These are phyloP conservation scores for Acestrorhynchus altus DNA, from an alignment of 2,797 vertebrate genomes.

Conservation along the genomic window DNA sequence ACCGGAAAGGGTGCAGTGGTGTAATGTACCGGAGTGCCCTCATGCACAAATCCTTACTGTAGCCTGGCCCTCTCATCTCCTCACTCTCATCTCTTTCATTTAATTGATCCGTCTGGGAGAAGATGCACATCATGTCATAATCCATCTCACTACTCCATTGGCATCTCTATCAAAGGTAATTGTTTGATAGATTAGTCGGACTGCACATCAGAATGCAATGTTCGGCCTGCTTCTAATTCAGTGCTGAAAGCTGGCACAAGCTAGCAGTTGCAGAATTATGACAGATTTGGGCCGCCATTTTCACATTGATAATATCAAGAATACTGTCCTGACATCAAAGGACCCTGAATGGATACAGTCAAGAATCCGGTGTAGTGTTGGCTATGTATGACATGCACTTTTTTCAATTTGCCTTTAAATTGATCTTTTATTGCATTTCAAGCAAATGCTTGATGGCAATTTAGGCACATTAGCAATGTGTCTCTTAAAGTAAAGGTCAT, in stretches of 20 bases:
- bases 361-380: too few relatives aligned
- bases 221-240: conserved; percentile 11
- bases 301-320: conserved; percentile 18
- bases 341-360: neutral
- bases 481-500: too few relatives aligned
- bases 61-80: conserved; percentile 17
- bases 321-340: neutral
- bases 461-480: neutral
- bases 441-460: neutral
- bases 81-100: conserved; percentile 43
- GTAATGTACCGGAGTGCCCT: conserved; percentile 22
- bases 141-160: conserved; percentile 37
- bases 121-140: conserved; percentile 26
- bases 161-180: conserved; percentile 45
- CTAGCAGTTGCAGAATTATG: neutral
- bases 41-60: neutral
- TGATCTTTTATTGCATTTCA: neutral
- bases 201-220: conserved; percentile 32
- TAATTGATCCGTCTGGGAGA: conserved; percentile 46
- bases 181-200: conserved; percentile 41
- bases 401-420: neutral
- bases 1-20: conserved; percentile 34
- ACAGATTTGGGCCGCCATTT: conserved; percentile 30
- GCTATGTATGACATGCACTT: neutral
- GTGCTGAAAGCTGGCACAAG: neutral